A percentile compares a stretch with the other conserved stretches of the same genome.
Conservation (phyloP, 2,888 invertebrate species). For the Thereva nobilitata region DNA sequence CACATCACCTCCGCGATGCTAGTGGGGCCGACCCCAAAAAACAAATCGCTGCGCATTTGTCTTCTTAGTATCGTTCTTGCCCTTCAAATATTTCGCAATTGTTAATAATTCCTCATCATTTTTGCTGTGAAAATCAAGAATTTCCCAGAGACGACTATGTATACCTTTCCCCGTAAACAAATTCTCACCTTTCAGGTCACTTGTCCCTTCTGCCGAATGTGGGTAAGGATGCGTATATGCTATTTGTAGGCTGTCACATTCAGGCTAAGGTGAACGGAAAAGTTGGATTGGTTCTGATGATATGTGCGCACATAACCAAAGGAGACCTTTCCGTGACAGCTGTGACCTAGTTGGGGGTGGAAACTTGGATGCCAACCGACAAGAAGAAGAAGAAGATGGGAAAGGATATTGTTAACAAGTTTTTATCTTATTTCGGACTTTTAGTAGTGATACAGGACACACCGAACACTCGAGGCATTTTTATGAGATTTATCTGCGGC, state of each 20-base stretch:
- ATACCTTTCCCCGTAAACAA: constrained; percentile 16
- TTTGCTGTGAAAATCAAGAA: too few relatives aligned
- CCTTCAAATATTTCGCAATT: neutral
- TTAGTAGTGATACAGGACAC: constrained; percentile 7
- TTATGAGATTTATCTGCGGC: constrained; percentile 23
- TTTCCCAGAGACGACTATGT: neutral
- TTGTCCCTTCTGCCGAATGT: constrained; percentile 1
- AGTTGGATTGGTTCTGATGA: constrained; percentile 16
- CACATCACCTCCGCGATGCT: neutral
- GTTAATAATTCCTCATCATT: too few relatives aligned
- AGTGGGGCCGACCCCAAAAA: neutral
- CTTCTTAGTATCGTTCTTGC: constrained; percentile 3
- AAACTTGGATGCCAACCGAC: neutral
- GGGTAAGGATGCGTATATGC: neutral
- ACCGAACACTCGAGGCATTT: constrained; percentile 20
- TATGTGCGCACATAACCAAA: constrained; percentile 18
- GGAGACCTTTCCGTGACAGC: constrained; percentile 27
- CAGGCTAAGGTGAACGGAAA: constrained; percentile 22
- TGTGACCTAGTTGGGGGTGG: constrained; percentile 22
- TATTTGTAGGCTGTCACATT: constrained; percentile 26
- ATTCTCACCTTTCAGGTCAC: constrained; percentile 6
- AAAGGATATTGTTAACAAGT: constrained; percentile 13
- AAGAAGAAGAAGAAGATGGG: neutral
- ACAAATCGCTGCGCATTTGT: neutral
- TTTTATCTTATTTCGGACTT: constrained; percentile 10